phyloP scores from a whole-genome alignment of 2,888 invertebrate genomes.

The Melinaea marsaeus region DNA sequence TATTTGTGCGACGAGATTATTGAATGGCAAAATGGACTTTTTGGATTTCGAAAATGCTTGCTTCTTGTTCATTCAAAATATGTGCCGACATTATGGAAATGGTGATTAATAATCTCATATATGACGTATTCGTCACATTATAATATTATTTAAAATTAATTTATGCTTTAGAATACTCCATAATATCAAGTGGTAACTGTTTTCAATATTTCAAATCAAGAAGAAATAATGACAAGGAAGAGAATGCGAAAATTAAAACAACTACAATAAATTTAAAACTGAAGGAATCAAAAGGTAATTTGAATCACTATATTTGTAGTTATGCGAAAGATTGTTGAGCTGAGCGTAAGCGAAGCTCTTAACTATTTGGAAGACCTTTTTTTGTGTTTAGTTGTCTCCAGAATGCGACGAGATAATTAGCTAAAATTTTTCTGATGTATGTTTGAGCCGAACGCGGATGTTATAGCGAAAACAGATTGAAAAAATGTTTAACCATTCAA shows the following conservation, averaged over 20 bases:
- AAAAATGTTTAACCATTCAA: too few species aligned
- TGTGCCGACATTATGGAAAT: constrained; percentile 51
- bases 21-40: constrained; percentile 32
- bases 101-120: constrained; percentile 39
- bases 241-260: constrained; percentile 3
- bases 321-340: too few species aligned
- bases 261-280: not conserved
- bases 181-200: constrained; percentile 38
- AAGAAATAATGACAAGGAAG: constrained; percentile 26
- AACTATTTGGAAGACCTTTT: too few species aligned
- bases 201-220: constrained; percentile 34
- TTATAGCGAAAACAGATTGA: too few species aligned
- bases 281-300: not conserved
- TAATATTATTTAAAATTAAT: not conserved
- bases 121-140: not conserved
- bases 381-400: too few species aligned
- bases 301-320: not conserved
- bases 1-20: constrained; percentile 44
- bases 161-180: constrained; percentile 42
- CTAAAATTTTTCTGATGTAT: too few species aligned
- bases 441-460: too few species aligned
- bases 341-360: too few species aligned
- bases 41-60: constrained; percentile 52
- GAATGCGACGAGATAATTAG: too few species aligned
- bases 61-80: constrained; percentile 52